A percentile compares a stretch with the other conserved stretches of the same genome.
phyloP scores from a whole-genome alignment of 2,888 invertebrate genomes.

The Cheilosia grossa region DNA sequence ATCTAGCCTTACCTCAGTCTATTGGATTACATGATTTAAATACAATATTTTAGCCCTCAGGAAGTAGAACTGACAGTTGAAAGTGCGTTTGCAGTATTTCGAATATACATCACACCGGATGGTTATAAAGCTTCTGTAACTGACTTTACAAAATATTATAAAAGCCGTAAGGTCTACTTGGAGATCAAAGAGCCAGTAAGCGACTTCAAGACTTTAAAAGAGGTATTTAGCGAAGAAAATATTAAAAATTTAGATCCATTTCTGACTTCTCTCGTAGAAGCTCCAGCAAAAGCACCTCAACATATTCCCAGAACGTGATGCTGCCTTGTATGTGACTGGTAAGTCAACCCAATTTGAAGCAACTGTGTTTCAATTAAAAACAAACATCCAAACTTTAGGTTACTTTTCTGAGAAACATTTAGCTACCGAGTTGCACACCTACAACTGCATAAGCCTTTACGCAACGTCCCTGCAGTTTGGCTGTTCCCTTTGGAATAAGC shows the following conservation, averaged over 20 bases:
- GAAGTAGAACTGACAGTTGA: constrained; percentile 78
- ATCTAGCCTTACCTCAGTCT: too few species aligned
- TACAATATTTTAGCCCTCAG: constrained; percentile 72
- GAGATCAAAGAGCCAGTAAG: constrained; percentile 77
- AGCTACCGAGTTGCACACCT: constrained; percentile 79
- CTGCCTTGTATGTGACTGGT: constrained; percentile 79
- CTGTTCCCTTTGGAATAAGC: constrained; percentile 80
- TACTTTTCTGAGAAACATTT: constrained; percentile 80
- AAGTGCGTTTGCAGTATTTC: constrained; percentile 77
- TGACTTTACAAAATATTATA: constrained; percentile 70
- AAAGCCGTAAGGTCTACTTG: constrained; percentile 75
- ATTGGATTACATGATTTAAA: background rate
- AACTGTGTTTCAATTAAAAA: background rate
- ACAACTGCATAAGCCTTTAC: constrained; percentile 79
- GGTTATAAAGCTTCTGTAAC: constrained; percentile 79
- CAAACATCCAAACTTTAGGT: constrained; percentile 54
- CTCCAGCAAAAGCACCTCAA: constrained; percentile 79
- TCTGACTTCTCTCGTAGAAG: constrained; percentile 66
- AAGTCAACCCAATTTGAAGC: background rate
- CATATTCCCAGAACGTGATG: constrained; percentile 80
- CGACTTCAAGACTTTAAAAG: constrained; percentile 78
- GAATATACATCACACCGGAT: constrained; percentile 77
- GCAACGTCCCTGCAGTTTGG: constrained; percentile 78
- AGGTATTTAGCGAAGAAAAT: constrained; percentile 67
- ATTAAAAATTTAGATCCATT: background rate